phyloP scores from a whole-genome alignment of 2,113 vertebrate genomes.

The Isurus oxyrinchus region DNA sequence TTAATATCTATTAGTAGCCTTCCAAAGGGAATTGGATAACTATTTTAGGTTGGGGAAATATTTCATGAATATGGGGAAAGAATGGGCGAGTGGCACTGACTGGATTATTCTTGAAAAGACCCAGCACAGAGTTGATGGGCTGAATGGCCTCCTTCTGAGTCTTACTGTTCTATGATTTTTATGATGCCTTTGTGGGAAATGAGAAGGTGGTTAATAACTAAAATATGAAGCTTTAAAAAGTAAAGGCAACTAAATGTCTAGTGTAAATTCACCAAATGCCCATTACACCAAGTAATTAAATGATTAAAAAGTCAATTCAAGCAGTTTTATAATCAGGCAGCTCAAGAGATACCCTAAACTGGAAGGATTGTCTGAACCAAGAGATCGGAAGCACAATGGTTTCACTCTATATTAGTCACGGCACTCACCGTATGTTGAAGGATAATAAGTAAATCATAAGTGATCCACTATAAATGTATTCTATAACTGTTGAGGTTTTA shows the following conservation, averaged over 20 bases:
- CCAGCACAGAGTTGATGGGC: not conserved
- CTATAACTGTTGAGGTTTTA: not conserved
- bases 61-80: not conserved
- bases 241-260: not conserved
- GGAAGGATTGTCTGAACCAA: not conserved
- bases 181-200: not conserved
- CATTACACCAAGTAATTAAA: not conserved
- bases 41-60: not conserved
- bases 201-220: not conserved
- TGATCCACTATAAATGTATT: not conserved
- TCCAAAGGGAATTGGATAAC: not conserved
- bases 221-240: not conserved
- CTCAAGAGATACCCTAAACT: not conserved
- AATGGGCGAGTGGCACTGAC: not conserved
- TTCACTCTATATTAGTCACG: not conserved
- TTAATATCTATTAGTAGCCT: not conserved
- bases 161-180: not conserved
- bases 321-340: not conserved
- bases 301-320: not conserved
- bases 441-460: slow-evolving; percentile 15
- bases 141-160: not conserved
- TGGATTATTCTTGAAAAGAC: not conserved
- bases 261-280: not conserved
- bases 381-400: not conserved
- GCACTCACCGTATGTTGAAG: not conserved